Evolutionary conservation across 2,797 vertebrate species (phyloP), one percentile per base, ranked within the genome.

Genomic region (Argyrosomus regius): DNA sequence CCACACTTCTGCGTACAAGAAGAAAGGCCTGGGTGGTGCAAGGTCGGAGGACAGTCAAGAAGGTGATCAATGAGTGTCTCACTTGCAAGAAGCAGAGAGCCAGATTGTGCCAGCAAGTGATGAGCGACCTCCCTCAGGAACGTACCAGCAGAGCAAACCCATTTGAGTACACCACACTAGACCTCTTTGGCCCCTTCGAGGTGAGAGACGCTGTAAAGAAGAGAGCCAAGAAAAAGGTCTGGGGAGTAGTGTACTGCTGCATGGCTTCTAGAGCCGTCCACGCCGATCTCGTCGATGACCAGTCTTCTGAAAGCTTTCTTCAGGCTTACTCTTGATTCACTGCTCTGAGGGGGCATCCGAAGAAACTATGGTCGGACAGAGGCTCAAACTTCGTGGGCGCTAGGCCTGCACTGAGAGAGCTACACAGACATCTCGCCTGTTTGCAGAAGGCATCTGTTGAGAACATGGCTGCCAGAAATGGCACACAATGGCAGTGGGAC

Each of bases 201-300:
- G 60, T 83, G 11, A 75, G 45, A 3, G 71, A 75, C 6, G 53
- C 39, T 3, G 72, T 83, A 0, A 83, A 70, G n/a, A 70, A 39
- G 1, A 50, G 48, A n/a, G 18, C 1, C 7, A 50, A 50, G 48
- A 50, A 50, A 4, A 83, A 75, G 28, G 64, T 75, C 20, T 83
- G 48, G 48, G 48, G 48, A 17, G n/a, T 79, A 3, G 72, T 82
- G 14, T 82, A 61, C 22, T 72, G 79, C 11, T 81, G 69, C 35
- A 78, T 82, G 80, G 68, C 75, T 16, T 73, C 69, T 1, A 72
- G 69, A 26, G 80, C 80, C 0, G 35, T 82, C 13, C 68, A 82
- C 13, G 69, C 63, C 0, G 80, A 78, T 22, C 9, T 75, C 13
- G 56, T 60, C 4, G 60, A n/a, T 9, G 48, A 76, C 50, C 53